Conservation (phyloP, 2,113 vertebrate genomes). For the Hypanus sabinus region DNA sequence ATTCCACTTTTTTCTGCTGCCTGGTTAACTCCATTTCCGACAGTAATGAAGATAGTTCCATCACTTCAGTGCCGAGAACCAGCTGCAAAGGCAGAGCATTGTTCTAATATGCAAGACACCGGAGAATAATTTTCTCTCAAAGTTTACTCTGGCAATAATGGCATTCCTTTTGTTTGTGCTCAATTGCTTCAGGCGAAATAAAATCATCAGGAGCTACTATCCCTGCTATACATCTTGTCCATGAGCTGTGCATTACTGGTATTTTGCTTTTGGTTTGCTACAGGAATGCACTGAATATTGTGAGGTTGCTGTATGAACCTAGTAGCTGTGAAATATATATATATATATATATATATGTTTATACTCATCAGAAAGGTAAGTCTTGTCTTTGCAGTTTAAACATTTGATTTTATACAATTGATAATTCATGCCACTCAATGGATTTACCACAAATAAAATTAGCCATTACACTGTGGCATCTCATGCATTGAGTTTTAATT, state of each 20-base stretch:
- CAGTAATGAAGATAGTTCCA: not conserved
- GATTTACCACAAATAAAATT: too few species aligned
- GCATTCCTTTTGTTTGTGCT: not conserved
- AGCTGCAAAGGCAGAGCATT: not conserved
- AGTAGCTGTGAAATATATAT: not conserved
- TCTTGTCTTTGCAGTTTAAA: too few species aligned
- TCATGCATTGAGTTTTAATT: too few species aligned
- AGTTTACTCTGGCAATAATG: too few species aligned
- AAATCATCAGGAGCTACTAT: not conserved
- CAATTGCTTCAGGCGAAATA: not conserved
- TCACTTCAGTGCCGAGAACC: not conserved
- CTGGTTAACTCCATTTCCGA: not conserved
- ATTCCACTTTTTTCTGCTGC: not conserved
- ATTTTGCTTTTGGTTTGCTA: not conserved
- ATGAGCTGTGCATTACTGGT: not conserved
- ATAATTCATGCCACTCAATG: too few species aligned
- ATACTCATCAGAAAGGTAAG: not conserved
- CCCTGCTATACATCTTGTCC: not conserved
- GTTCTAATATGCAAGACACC: not conserved
- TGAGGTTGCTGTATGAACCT: not conserved
- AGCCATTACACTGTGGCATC: too few species aligned
- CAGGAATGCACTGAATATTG: not conserved
- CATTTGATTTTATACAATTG: too few species aligned
- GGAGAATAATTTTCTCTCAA: too few species aligned
- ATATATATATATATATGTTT: not conserved